These are phyloP conservation scores for Sardinella longiceps DNA, from an alignment of 2,797 vertebrate species.

Conservation along the genomic window DNA sequence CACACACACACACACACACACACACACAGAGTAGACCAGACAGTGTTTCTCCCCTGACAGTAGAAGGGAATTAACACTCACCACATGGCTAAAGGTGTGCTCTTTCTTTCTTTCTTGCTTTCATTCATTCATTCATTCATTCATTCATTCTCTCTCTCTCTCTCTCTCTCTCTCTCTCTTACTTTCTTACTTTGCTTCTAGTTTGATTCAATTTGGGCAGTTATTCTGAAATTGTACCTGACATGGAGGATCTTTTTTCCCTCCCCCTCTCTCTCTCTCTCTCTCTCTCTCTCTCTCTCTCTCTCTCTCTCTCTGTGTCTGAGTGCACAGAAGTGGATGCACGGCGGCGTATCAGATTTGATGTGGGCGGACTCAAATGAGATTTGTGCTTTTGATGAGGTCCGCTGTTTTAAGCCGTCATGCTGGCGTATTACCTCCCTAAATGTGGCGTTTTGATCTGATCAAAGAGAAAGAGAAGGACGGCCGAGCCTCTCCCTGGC, in stretches of 20 bases:
- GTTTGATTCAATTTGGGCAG: not conserved
- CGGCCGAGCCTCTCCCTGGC: no score
- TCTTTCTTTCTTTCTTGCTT: not conserved
- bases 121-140: not conserved
- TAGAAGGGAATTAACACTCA: not conserved
- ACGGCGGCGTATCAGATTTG: not conserved
- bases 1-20: not conserved
- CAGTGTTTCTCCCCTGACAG: not conserved
- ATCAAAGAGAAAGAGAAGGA: not conserved
- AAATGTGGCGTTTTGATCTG: constrained; percentile 11
- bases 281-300: no score
- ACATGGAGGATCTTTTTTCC: not conserved
- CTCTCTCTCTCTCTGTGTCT: no score
- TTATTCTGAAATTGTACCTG: not conserved
- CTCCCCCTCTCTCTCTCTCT: no score
- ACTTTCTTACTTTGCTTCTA: not conserved
- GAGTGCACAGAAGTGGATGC: not conserved
- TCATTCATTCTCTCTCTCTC: no score
- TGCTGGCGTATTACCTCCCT: not conserved
- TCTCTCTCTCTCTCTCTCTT: not conserved
- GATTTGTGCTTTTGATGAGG: not conserved
- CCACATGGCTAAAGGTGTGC: not conserved
- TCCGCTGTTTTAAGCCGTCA: not conserved
- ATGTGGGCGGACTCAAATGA: not conserved
- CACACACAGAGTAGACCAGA: not conserved